Base-by-base conservation (phyloP, 2,888 invertebrate species). In the Callimorpha dominula region DNA sequence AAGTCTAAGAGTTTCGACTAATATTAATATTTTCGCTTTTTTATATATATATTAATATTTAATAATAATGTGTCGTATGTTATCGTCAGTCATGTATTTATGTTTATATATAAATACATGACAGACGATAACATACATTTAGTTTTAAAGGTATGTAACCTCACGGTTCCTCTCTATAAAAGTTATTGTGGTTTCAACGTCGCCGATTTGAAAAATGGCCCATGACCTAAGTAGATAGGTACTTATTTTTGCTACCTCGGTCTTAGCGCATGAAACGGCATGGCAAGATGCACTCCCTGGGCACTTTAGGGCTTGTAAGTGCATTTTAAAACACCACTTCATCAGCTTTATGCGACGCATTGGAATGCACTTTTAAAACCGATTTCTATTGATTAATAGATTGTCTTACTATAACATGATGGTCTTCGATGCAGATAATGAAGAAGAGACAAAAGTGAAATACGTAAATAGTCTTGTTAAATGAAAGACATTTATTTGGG, bases 401-500 rank as follows among this genome's bases (percentile, higher is more conserved):
- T 54, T 52, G 15, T 11, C 49, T 49, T 50, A 4, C 3, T 50
- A 50, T 50, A 50, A 50, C 14, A 50, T 50, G 14, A 57, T 0
- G 11, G 20, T 57, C 20, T 57, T 57, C 57, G 20, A 57, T 57
- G 20, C 5, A 14, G 11, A 57, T 57, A 20, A 11, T 57, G 57
- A 14, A 5, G 11, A 4, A 14, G 31, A 49, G 14, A 11, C 1
- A 42, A 1, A 40, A 52, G 17, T 40, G 66, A n/a, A 5, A 40
- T 5, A 7, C 17, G 64, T 46, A 17, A 9, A 40, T 67, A 11
- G 11, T 17, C 12, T 12, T 54, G 17, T 66, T 52, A 42, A 52
- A 15, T 52, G 50, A 76, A 81, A 74, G 76, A 83, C 78, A 86
- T 86, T 83, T 84, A 86, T 86, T 83, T 84, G 79, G 76, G 82